phyloP scores from a whole-genome alignment of 2,888 invertebrate genomes.

The Acronicta alni region DNA sequence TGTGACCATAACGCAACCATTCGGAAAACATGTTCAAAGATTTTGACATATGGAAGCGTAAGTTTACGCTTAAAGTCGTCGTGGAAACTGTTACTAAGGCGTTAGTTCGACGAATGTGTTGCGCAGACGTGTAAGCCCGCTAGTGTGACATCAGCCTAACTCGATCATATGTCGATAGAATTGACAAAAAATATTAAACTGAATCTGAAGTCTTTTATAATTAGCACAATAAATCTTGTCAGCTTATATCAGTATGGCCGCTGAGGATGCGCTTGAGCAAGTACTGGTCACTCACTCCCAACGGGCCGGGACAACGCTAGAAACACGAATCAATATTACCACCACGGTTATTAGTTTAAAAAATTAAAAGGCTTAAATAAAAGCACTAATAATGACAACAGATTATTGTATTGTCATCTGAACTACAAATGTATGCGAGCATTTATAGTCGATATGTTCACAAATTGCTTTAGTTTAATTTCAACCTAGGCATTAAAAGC shows the following conservation, averaged over 20 bases:
- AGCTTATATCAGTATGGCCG: constrained; percentile 24
- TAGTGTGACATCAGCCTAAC: constrained; percentile 13
- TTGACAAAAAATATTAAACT: constrained; percentile 9
- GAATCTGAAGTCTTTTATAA: constrained; percentile 35
- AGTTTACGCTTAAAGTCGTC: too few relatives aligned
- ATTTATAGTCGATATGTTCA: too few relatives aligned
- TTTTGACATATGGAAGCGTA: too few relatives aligned
- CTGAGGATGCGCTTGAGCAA: constrained; percentile 28
- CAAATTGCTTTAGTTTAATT: not conserved
- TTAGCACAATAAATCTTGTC: constrained; percentile 29
- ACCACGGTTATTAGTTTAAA: constrained; percentile 2
- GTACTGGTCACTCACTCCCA: constrained; percentile 8
- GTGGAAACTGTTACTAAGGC: too few relatives aligned
- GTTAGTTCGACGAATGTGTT: too few relatives aligned
- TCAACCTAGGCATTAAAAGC: not conserved
- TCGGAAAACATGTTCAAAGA: too few relatives aligned
- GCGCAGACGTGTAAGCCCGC: not conserved
- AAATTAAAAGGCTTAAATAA: not conserved
- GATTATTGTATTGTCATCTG: too few relatives aligned
- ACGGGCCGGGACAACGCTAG: constrained; percentile 37
- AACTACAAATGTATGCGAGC: too few relatives aligned
- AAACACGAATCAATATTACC: constrained; percentile 37
- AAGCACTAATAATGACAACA: not conserved
- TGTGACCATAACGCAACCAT: too few relatives aligned
- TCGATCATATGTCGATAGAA: constrained; percentile 4